Percentiles rank a stretch among this genome's conserved stretches.
Conservation (phyloP, 2,888 invertebrate species). For the Drosophila mimica region DNA sequence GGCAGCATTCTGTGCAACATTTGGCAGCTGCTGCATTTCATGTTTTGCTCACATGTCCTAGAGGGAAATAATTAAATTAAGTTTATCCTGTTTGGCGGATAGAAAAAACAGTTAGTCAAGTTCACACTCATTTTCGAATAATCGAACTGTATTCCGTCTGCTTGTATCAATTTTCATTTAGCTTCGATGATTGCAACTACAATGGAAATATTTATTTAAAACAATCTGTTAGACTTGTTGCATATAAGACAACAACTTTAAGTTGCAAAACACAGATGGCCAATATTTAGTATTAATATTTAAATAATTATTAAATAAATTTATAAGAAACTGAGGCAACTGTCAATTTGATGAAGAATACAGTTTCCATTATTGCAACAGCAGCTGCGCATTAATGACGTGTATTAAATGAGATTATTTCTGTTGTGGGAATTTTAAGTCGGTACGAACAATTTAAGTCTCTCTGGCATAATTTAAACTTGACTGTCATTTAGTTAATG, state of each 20-base stretch:
- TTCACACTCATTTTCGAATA: neutral
- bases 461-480: neutral
- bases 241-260: neutral
- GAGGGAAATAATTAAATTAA: neutral
- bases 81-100: neutral
- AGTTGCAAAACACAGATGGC: neutral
- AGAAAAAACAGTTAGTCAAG: neutral
- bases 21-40: conserved; percentile 18
- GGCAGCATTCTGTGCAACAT: conserved; percentile 10
- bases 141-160: neutral
- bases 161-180: neutral
- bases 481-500: neutral
- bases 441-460: neutral
- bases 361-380: neutral
- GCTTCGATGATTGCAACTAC: neutral
- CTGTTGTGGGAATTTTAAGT: neutral
- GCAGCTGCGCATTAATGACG: neutral
- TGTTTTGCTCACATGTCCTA: neutral
- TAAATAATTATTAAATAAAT: neutral
- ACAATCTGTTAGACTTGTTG: neutral
- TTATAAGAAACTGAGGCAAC: neutral
- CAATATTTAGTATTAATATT: neutral
- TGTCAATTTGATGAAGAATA: neutral
- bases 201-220: neutral
- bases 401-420: neutral